Evolutionary conservation across 2,113 vertebrate genomes (phyloP).

Genomic region (Ammodramus savannarum): DNA sequence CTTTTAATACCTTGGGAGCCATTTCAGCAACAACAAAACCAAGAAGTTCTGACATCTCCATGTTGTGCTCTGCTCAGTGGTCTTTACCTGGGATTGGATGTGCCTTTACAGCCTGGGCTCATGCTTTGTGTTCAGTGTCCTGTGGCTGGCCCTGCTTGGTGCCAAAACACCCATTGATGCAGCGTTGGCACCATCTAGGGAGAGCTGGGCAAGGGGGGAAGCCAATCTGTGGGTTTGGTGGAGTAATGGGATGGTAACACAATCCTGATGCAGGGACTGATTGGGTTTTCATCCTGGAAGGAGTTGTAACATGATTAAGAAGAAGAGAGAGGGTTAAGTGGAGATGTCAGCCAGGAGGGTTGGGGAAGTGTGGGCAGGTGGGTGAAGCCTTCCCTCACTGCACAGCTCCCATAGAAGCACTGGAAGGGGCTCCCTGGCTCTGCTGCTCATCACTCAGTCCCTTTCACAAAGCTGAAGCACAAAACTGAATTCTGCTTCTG

Average conservation of each 20-base stretch:
- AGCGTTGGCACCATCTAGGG: accelerated
- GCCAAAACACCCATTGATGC: not conserved
- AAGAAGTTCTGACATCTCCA: accelerated
- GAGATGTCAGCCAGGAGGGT: not conserved
- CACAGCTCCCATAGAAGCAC: not conserved
- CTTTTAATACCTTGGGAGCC: no score
- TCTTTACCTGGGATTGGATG: not conserved
- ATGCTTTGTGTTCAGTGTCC: not conserved
- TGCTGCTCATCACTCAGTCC: not conserved
- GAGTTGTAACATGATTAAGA: not conserved
- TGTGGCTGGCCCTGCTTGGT: not conserved
- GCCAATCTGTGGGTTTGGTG: not conserved
- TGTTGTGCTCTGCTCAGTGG: accelerated
- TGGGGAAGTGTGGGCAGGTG: not conserved
- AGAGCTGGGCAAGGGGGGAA: not conserved
- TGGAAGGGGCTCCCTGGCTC: not conserved
- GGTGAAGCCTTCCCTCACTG: not conserved
- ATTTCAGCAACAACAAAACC: no score
- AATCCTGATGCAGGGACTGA: not conserved
- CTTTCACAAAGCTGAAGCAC: no score
- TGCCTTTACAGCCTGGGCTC: not conserved
- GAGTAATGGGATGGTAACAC: no score
- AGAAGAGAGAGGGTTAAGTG: not conserved
- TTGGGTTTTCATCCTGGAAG: not conserved
- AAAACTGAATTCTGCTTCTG: not conserved